Evolutionary conservation across 2,113 vertebrate genomes (phyloP).

Genomic region (Megaceryle torquata): DNA sequence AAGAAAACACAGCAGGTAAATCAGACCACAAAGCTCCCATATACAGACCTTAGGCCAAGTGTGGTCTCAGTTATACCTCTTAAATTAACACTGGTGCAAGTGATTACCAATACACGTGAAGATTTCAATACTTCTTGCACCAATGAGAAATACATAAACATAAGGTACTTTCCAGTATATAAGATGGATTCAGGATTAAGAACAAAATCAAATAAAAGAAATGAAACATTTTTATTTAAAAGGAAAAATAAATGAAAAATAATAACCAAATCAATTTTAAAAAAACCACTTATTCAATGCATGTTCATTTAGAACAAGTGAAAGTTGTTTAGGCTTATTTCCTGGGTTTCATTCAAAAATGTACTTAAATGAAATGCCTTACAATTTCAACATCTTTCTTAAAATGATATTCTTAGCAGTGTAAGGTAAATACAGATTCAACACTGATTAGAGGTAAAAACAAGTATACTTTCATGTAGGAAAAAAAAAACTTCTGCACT

Average conservation of each 20-base stretch:
- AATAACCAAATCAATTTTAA: not conserved
- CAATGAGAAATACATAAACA: not conserved
- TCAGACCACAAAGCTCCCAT: not conserved
- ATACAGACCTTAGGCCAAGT: rapidly evolving
- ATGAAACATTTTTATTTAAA: not conserved
- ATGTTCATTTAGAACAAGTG: not conserved
- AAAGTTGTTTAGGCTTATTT: not conserved
- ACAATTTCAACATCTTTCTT: not conserved
- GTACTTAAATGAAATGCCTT: not conserved
- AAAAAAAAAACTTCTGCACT: not conserved
- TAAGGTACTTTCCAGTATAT: not conserved
- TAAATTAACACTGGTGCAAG: not conserved
- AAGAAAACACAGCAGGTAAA: not conserved
- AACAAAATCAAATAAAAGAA: not conserved
- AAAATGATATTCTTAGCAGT: not conserved
- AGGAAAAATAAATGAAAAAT: not conserved
- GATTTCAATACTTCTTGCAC: not conserved
- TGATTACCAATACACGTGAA: rapidly evolving
- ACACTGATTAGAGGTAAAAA: not conserved
- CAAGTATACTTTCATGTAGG: not conserved
- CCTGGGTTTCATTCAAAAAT: not conserved
- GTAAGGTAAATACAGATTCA: not conserved
- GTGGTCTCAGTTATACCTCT: rapidly evolving
- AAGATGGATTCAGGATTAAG: not conserved
- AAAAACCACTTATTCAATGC: not conserved